These are phyloP conservation scores for Meghimatium bilineatum DNA, from an alignment of 2,888 invertebrate genomes.

Conservation along the genomic window DNA sequence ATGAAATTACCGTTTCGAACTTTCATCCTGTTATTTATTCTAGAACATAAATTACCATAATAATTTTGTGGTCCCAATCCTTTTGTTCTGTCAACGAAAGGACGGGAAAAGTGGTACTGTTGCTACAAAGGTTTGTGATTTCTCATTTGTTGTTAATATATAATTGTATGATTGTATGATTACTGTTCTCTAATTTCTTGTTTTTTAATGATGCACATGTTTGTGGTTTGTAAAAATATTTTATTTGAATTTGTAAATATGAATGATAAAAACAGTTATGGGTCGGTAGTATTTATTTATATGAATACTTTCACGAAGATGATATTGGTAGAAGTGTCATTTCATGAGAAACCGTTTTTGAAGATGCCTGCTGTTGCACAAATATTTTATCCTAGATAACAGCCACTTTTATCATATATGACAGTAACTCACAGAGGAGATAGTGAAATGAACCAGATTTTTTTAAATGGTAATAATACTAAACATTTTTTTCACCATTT, in stretches of 20 bases:
- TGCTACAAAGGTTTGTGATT: slow-evolving; percentile 8
- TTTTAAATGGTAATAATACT: background rate
- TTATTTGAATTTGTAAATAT: background rate
- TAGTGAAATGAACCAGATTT: background rate
- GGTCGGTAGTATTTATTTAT: background rate
- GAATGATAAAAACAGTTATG: background rate
- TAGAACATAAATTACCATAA: background rate
- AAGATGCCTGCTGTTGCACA: background rate
- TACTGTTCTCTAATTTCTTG: background rate
- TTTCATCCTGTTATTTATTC: background rate
- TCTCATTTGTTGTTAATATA: background rate
- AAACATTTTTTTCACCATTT: background rate
- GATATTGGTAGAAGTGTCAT: background rate
- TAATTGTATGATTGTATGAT: too few relatives aligned
- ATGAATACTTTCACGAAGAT: background rate
- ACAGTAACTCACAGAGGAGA: background rate
- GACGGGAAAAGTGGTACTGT: background rate
- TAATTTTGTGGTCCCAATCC: slow-evolving; percentile 1
- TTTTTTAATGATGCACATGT: background rate
- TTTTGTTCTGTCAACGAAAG: slow-evolving; percentile 10
- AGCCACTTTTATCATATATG: too few relatives aligned
- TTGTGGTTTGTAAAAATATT: slow-evolving; percentile 1
- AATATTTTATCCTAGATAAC: background rate
- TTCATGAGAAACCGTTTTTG: background rate
- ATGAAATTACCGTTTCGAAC: background rate